A percentile compares a stretch with the other conserved stretches of the same genome.
Evolutionary conservation across 2,797 vertebrate genomes (phyloP).

Genomic region (Eospalax fontanierii): DNA sequence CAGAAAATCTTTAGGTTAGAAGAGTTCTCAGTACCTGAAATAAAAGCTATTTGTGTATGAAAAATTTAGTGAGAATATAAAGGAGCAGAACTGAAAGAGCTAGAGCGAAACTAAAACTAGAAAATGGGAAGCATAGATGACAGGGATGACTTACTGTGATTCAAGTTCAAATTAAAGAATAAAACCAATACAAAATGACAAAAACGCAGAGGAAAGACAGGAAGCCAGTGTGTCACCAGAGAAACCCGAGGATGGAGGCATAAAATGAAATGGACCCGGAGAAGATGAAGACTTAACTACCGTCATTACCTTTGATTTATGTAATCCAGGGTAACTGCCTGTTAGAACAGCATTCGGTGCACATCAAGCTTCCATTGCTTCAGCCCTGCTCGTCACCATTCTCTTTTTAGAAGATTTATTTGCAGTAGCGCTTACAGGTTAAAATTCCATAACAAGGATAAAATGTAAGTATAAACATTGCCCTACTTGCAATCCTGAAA

Average conservation of each 20-base stretch:
- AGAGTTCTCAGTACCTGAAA: slow-evolving; percentile 59
- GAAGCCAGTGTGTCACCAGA: slow-evolving; percentile 42
- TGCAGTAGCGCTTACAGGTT: background rate
- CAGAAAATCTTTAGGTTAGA: slow-evolving; percentile 66
- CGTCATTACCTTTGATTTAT: slow-evolving; percentile 72
- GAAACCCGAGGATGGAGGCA: background rate
- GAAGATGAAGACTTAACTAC: slow-evolving; percentile 69
- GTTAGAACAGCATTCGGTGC: slow-evolving; percentile 65
- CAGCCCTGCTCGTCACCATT: background rate
- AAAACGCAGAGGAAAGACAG: background rate
- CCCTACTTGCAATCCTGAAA: background rate
- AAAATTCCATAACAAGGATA: slow-evolving; percentile 38
- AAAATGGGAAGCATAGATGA: slow-evolving; percentile 48
- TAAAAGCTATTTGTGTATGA: slow-evolving; percentile 63
- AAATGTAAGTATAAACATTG: background rate
- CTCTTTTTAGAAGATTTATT: slow-evolving; percentile 65
- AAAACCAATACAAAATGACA: slow-evolving; percentile 24
- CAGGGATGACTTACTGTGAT: background rate
- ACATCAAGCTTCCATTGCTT: slow-evolving; percentile 21
- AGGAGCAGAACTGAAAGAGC: background rate
- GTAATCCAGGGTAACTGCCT: slow-evolving; percentile 57
- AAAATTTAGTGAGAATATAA: slow-evolving; percentile 72
- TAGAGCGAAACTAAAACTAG: slow-evolving; percentile 32
- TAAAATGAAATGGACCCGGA: slow-evolving; percentile 31
- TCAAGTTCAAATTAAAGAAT: slow-evolving; percentile 71